Conservation (phyloP, 2,888 invertebrate genomes). For the Agrotis exclamationis region DNA sequence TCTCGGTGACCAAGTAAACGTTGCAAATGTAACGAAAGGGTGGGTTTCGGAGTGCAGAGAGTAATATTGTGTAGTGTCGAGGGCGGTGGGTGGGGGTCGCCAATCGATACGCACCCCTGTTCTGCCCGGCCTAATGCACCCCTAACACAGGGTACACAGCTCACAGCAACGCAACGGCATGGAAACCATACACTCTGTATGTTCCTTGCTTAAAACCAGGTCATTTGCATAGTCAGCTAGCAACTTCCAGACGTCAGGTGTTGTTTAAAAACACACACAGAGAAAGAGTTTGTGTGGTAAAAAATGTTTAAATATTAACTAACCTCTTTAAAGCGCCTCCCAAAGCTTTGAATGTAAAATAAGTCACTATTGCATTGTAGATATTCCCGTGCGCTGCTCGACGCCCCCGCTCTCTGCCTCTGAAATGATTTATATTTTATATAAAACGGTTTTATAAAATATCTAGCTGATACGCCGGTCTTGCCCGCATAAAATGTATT, state of each 20-base stretch:
- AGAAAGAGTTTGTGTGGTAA: conserved; percentile 38
- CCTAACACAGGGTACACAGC: conserved; percentile 70
- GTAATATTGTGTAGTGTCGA: conserved; percentile 81
- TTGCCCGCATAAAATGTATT: conserved; percentile 48
- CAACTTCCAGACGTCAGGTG: conserved; percentile 11
- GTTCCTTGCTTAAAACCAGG: conserved; percentile 64
- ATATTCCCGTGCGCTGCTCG: conserved; percentile 48
- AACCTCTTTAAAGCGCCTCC: conserved; percentile 71
- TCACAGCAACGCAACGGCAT: conserved; percentile 64
- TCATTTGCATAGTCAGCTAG: conserved; percentile 56
- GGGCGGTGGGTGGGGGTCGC: conserved; percentile 74
- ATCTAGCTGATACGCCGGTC: conserved; percentile 47
- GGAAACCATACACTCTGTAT: conserved; percentile 61
- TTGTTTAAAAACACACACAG: conserved; percentile 39
- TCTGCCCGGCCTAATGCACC: conserved; percentile 84
- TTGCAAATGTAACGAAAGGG: conserved; percentile 84
- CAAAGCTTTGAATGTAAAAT: conserved; percentile 76
- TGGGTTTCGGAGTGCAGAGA: conserved; percentile 77
- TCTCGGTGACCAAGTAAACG: conserved; percentile 74
- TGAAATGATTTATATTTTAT: conserved; percentile 56
- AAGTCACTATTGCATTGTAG: conserved; percentile 73
- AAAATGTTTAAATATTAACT: conserved; percentile 71
- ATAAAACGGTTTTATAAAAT: conserved; percentile 53
- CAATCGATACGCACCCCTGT: conserved; percentile 89
- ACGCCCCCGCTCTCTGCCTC: conserved; percentile 23